Percentiles rank a stretch among this genome's conserved stretches.
These are phyloP conservation scores for Reticulitermes lucifugus DNA, from an alignment of 2,888 invertebrate species.

Conservation along the genomic window DNA sequence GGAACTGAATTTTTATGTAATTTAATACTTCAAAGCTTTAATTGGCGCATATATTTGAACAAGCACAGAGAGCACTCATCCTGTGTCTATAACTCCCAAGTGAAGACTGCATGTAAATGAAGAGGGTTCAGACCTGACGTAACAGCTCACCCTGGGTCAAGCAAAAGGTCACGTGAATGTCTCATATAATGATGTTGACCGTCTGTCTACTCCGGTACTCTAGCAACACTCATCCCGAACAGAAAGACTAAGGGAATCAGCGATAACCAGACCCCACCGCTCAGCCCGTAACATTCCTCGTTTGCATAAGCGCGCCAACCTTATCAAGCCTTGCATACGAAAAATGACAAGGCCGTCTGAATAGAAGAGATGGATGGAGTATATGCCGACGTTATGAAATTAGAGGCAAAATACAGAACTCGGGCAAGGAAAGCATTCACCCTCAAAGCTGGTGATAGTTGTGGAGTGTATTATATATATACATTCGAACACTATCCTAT, in stretches of 20 bases:
- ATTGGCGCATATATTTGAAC: no score
- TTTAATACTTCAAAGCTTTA: no score
- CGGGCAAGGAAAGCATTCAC: no score
- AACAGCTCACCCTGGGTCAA: background rate
- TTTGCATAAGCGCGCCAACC: background rate
- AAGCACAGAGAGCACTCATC: no score
- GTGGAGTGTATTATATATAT: no score
- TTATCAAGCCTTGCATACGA: background rate
- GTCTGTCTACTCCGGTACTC: background rate
- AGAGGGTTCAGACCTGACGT: background rate
- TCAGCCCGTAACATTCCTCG: background rate
- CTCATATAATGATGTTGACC: background rate
- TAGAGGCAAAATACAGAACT: background rate
- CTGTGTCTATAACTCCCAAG: no score
- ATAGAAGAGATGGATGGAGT: no score
- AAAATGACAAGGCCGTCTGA: no score
- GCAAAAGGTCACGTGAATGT: background rate
- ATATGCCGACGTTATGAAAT: no score
- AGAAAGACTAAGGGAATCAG: constrained; percentile 26
- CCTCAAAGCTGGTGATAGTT: no score
- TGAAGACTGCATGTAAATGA: background rate
- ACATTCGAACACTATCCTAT: no score
- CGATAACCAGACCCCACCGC: constrained; percentile 1
- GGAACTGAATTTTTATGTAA: no score
- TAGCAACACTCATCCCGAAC: background rate